Base-by-base conservation (phyloP, 2,888 invertebrate species). In the Eilema sororculum region DNA sequence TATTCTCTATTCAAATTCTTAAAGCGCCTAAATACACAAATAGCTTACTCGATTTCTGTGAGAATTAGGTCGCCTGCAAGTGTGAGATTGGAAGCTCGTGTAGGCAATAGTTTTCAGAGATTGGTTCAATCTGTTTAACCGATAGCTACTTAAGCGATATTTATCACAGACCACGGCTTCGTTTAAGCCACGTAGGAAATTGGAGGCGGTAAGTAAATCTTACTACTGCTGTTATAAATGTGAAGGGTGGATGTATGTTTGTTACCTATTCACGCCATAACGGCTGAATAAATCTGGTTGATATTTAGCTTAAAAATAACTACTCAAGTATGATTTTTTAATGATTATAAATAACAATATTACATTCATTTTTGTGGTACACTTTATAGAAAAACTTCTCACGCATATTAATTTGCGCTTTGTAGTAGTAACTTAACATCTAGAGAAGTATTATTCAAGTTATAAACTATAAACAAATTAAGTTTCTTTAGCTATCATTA, bases 141-240 rank as follows among this genome's bases (percentile, higher is more conserved):
- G 77, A 80, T 80, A 69, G 79, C 72, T 69, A 69, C 74, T 79
- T 79, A 74, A 74, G 61, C 46, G 74, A 81, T 72, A 79, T 81
- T 78, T 78, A 79, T 79, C 65, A 61, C 69, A 13, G 57, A 68
- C 60, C 63, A 33, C 28, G 71, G 71, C 71, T 72, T 71, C 25
- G 68, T 74, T 70, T 79, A 76, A 78, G 72, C 72, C 65, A 71
- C 65, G 74, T 69, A 73, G 68, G 66, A 72, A 73, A 57, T 57
- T 24, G 33, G 65, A 65, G 12, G 24, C 33, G 56, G 56, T 66
- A 13, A 25, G 24, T 30, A n/a, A 33, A 30, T n/a, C 20, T 46
- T 20, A 20, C 8, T 2, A 52, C 52, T n/a, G n/a, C 52, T n/a
- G n/a, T n/a, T 52, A n/a, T 52, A n/a, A 46, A 52, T 52, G 52